Conservation (phyloP, 2,888 invertebrate species). For the Drosophila tripunctata region DNA sequence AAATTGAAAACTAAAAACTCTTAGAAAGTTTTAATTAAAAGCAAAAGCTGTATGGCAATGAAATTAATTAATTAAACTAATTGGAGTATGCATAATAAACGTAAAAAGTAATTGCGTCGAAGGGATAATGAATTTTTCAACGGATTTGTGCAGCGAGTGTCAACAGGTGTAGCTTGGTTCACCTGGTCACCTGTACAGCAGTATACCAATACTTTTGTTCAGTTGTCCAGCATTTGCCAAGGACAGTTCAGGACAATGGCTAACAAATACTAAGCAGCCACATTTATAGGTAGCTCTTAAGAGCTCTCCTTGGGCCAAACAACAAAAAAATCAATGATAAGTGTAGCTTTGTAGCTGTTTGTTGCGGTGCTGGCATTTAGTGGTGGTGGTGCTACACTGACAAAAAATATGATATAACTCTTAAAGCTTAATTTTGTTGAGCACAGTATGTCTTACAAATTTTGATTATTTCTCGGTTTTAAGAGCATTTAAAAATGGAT, state of each 20-base stretch:
- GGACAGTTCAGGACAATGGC: slow-evolving; percentile 50
- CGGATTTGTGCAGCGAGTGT: slow-evolving; percentile 19
- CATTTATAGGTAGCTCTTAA: not conserved
- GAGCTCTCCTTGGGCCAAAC: slow-evolving; percentile 1
- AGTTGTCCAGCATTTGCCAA: slow-evolving; percentile 14
- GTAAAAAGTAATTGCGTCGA: slow-evolving; percentile 48
- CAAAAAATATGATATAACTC: too few relatives aligned
- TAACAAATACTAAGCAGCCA: slow-evolving; percentile 13
- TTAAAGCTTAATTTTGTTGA: too few relatives aligned
- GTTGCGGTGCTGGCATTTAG: not conserved
- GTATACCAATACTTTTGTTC: not conserved
- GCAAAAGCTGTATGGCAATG: slow-evolving; percentile 35
- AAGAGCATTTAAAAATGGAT: too few relatives aligned
- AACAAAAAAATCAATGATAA: slow-evolving; percentile 54
- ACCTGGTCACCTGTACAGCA: not conserved
- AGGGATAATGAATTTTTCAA: not conserved
- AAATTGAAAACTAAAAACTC: slow-evolving; percentile 29
- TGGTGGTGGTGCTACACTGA: not conserved
- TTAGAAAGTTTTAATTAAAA: slow-evolving; percentile 24
- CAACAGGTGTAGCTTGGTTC: slow-evolving; percentile 56
- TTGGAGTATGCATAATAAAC: slow-evolving; percentile 30
- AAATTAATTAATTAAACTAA: too few relatives aligned
- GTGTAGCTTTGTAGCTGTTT: not conserved
- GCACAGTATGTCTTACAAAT: too few relatives aligned
- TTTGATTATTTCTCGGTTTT: too few relatives aligned